Evolutionary conservation across 1,140 invertebrate species (phyloP).

Genomic region (Eurytemora carolleeae): DNA sequence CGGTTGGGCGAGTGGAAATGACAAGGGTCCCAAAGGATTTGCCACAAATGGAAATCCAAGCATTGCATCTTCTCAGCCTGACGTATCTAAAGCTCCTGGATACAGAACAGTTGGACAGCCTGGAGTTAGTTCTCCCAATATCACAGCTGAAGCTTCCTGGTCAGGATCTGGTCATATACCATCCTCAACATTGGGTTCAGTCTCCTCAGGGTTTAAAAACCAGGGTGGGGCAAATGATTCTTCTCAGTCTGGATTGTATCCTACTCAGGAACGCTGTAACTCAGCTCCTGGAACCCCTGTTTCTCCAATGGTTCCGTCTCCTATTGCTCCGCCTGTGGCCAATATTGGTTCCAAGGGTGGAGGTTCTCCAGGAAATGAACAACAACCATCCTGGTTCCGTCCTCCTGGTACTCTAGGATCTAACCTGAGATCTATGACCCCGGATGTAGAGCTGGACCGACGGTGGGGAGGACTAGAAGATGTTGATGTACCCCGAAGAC

Average conservation of each 20-base stretch:
- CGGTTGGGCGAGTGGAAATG: too few relatives aligned
- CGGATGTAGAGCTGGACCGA: background rate
- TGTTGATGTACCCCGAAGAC: background rate
- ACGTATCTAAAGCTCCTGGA: background rate
- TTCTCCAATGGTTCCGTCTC: background rate
- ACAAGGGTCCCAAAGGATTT: background rate
- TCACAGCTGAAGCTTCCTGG: background rate
- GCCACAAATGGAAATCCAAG: too few relatives aligned
- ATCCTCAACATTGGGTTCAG: too few relatives aligned
- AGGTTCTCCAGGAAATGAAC: background rate
- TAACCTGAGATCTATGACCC: background rate
- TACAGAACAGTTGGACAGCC: background rate
- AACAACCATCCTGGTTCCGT: background rate
- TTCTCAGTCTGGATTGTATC: background rate
- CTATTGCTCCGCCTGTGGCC: constrained; percentile 1
- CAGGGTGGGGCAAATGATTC: too few relatives aligned
- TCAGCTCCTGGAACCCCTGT: constrained; percentile 10
- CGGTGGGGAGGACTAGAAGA: background rate
- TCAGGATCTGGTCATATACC: background rate
- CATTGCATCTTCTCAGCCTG: too few relatives aligned
- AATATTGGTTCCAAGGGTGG: background rate
- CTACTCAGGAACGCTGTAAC: constrained; percentile 4
- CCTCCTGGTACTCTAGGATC: background rate
- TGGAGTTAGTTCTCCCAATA: background rate
- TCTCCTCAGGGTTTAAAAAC: too few relatives aligned